A percentile compares a stretch with the other conserved stretches of the same genome.
phyloP scores from a whole-genome alignment of 2,113 vertebrate species.

The pig (Sus scrofa) region T2T-Sscrofa CM000824.6:156041001-156041500 shows the following conservation, averaged over 20 bases:
- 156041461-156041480: no score
- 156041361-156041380: neutral
- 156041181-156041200: neutral
- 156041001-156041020: constrained; percentile 25
- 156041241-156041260: neutral
- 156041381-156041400: neutral
- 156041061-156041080: neutral
- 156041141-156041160: neutral
- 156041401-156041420: neutral
- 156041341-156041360: neutral
- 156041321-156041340: neutral
- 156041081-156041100: neutral
- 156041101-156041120: constrained; percentile 32
- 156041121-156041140: neutral
- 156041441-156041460: no score
- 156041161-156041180: neutral
- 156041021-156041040: neutral
- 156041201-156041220: neutral
- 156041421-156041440: no score
- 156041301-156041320: neutral
- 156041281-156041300: neutral
- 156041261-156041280: neutral
- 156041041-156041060: neutral
- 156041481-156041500: no score
- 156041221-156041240: constrained; percentile 1